Evolutionary conservation across 2,797 vertebrate species (phyloP).

Genomic region (Characodon lateralis): DNA sequence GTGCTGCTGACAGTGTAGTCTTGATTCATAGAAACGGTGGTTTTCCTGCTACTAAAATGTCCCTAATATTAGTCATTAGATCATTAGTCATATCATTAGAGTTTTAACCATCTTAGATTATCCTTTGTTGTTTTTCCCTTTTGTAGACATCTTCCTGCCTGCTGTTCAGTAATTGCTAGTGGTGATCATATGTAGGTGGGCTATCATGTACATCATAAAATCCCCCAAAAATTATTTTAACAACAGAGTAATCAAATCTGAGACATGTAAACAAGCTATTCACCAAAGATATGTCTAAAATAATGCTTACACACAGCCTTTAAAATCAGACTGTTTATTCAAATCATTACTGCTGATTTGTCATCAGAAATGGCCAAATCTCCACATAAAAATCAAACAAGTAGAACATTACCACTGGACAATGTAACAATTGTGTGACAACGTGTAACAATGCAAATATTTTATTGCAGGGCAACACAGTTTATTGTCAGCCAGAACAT

Average conservation of each 20-base stretch:
- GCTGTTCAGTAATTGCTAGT: background rate
- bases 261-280: background rate
- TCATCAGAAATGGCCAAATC: background rate
- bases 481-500: no score
- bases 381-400: background rate
- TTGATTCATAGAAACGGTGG: conserved; percentile 45
- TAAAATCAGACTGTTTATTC: background rate
- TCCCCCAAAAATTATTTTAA: background rate
- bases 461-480: no score
- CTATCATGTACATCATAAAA: background rate
- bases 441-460: background rate
- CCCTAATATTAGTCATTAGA: conserved; percentile 14
- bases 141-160: conserved; percentile 10
- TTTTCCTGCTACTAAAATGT: conserved; percentile 48
- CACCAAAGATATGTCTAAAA: background rate
- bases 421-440: background rate
- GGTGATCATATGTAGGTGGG: background rate
- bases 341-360: background rate
- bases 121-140: conserved; percentile 1
- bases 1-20: conserved; percentile 61
- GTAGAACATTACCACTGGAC: background rate
- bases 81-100: conserved; percentile 8
- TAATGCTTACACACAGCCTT: background rate
- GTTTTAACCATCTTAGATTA: background rate
- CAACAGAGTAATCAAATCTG: background rate